Evolutionary conservation across 92 coral and sea anemone species (phyloP).

Genomic region (Heteractis magnifica): DNA sequence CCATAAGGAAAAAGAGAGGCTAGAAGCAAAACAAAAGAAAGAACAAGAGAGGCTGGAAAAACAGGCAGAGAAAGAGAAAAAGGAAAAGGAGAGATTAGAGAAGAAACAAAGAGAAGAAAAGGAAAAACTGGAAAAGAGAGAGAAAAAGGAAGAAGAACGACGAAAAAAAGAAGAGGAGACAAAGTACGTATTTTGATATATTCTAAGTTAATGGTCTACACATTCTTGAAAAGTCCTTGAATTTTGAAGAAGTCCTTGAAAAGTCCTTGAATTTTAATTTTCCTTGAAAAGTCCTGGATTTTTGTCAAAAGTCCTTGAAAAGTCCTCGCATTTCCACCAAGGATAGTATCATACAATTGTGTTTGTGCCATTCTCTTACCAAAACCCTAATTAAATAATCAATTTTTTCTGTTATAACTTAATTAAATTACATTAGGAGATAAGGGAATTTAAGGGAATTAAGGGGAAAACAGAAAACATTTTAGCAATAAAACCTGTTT

Average conservation of each 20-base stretch:
- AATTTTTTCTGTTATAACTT: no score
- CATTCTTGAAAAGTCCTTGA: not conserved
- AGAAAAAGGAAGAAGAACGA: conserved; percentile 74
- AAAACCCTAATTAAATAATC: no score
- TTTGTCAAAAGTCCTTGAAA: not conserved
- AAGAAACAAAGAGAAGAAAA: conserved; percentile 76
- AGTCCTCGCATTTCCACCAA: no score
- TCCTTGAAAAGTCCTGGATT: not conserved
- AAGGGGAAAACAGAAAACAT: no score
- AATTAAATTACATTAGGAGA: no score
- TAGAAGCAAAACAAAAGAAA: conserved; percentile 78
- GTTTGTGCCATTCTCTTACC: no score
- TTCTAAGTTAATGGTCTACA: not conserved
- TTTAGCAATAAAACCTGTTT: no score
- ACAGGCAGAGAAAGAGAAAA: conserved; percentile 71
- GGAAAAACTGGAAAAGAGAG: conserved; percentile 70
- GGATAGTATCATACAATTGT: no score
- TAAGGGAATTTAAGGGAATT: no score
- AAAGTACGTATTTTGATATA: conserved; percentile 43
- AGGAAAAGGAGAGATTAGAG: conserved; percentile 77
- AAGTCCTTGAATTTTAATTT: not conserved
- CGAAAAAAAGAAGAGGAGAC: conserved; percentile 72
- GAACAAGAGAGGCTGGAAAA: conserved; percentile 81
- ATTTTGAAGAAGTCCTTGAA: not conserved
- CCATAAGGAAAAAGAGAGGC: conserved; percentile 73